Evolutionary conservation across 1,140 invertebrate genomes (phyloP).

Genomic region (Cherax quadricarinatus): DNA sequence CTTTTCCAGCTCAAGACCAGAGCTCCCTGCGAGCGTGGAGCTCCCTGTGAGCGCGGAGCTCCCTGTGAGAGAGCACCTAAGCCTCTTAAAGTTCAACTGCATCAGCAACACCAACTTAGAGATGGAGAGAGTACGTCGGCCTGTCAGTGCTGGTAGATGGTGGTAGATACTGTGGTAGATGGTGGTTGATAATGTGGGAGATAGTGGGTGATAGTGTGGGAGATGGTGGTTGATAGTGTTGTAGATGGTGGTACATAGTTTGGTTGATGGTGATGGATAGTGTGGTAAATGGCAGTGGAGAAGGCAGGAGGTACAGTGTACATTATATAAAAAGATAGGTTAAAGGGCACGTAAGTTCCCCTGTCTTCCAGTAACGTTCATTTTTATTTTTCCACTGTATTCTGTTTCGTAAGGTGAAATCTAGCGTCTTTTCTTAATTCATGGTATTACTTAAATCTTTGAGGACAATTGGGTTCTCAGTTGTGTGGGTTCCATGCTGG

Average conservation of each 20-base stretch:
- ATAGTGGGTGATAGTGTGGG: neutral
- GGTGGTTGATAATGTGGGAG: neutral
- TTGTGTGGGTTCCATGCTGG: too few species aligned
- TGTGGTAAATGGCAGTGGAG: neutral
- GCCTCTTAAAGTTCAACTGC: slow-evolving; percentile 40
- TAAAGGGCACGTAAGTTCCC: too few species aligned
- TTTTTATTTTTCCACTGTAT: too few species aligned
- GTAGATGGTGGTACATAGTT: neutral
- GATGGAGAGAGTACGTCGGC: slow-evolving; percentile 49
- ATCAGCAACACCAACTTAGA: slow-evolving; percentile 48
- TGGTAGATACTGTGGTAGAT: neutral
- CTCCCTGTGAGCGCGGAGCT: slow-evolving; percentile 31
- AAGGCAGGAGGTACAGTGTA: too few species aligned
- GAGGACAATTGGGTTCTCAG: too few species aligned
- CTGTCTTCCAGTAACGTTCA: too few species aligned
- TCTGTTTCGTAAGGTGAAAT: too few species aligned
- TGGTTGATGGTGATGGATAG: neutral
- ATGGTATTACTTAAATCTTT: too few species aligned
- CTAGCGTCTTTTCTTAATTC: too few species aligned
- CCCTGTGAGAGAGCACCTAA: slow-evolving; percentile 35
- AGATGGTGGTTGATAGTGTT: neutral
- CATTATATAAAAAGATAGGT: too few species aligned
- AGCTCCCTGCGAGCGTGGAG: slow-evolving; percentile 27
- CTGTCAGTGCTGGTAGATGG: neutral
- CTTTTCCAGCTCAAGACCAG: slow-evolving; percentile 37